phyloP scores from a whole-genome alignment of 2,888 invertebrate species.

The Fabriciana adippe region DNA sequence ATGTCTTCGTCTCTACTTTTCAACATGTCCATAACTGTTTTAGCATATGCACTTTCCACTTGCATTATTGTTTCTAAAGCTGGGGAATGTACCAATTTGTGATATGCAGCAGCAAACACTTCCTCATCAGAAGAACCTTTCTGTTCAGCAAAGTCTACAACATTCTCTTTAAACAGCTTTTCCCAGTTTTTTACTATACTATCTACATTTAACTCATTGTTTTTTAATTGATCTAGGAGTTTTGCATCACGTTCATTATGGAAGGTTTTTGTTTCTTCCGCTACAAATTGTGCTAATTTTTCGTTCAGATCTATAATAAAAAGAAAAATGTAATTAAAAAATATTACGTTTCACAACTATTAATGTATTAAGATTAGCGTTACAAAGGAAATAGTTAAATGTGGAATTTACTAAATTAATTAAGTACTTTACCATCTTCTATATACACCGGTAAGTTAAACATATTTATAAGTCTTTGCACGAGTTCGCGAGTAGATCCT shows the following conservation, averaged over 20 bases:
- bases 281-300: slow-evolving; percentile 84
- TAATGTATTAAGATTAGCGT: neutral
- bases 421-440: slow-evolving; percentile 80
- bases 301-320: slow-evolving; percentile 80
- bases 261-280: slow-evolving; percentile 85
- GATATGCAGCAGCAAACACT: slow-evolving; percentile 92
- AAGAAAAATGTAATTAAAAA: neutral
- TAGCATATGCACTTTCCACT: slow-evolving; percentile 93
- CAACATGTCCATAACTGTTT: slow-evolving; percentile 88
- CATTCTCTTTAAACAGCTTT: slow-evolving; percentile 90
- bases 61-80: slow-evolving; percentile 94
- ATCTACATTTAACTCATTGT: slow-evolving; percentile 86
- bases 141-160: slow-evolving; percentile 91
- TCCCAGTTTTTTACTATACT: slow-evolving; percentile 90
- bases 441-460: slow-evolving; percentile 87
- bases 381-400: neutral
- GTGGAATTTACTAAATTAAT: slow-evolving; percentile 4
- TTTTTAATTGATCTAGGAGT: slow-evolving; percentile 83
- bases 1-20: slow-evolving; percentile 88
- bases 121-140: slow-evolving; percentile 92
- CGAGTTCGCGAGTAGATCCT: slow-evolving; percentile 84
- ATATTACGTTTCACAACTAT: neutral
- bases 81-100: slow-evolving; percentile 90
- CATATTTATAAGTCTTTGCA: slow-evolving; percentile 84
- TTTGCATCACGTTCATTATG: slow-evolving; percentile 85